Evolutionary conservation across 1,140 invertebrate genomes (phyloP).

Genomic region (Lutraria rhynchaena): DNA sequence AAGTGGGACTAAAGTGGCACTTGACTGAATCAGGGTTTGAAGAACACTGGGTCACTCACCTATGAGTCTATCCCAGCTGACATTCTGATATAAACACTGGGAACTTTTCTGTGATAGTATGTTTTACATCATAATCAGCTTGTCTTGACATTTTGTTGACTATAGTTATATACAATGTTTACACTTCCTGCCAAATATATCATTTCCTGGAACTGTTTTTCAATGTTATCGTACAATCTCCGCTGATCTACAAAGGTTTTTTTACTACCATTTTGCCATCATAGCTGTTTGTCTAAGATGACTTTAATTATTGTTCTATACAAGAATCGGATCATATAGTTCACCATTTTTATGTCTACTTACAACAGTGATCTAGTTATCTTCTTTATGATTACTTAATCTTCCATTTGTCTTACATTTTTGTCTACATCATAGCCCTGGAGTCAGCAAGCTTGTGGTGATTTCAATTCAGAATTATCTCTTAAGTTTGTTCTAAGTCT

Average conservation of each 20-base stretch:
- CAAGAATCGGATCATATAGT: constrained; percentile 25
- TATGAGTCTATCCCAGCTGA: too few relatives aligned
- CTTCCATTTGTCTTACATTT: constrained; percentile 18
- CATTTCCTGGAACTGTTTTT: constrained; percentile 30
- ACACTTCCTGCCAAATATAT: constrained; percentile 38
- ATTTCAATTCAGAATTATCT: background rate
- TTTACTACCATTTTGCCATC: too few relatives aligned
- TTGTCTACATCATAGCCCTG: background rate
- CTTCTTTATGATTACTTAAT: constrained; percentile 40
- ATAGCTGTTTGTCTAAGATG: constrained; percentile 20
- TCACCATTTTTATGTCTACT: constrained; percentile 4
- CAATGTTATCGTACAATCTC: constrained; percentile 13
- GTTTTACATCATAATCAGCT: constrained; percentile 37
- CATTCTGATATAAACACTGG: too few relatives aligned
- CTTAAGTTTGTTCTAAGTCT: too few relatives aligned
- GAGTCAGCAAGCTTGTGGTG: constrained; percentile 2
- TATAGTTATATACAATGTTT: constrained; percentile 29
- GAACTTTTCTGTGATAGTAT: background rate
- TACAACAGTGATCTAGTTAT: background rate
- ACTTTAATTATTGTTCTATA: constrained; percentile 16
- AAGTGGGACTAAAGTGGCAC: too few relatives aligned
- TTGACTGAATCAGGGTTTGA: too few relatives aligned
- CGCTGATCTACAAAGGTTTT: too few relatives aligned
- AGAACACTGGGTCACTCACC: too few relatives aligned
- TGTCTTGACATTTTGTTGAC: constrained; percentile 27